Base-by-base conservation (phyloP, 1,140 invertebrate genomes). In the Sesamia nonagrioides region DNA sequence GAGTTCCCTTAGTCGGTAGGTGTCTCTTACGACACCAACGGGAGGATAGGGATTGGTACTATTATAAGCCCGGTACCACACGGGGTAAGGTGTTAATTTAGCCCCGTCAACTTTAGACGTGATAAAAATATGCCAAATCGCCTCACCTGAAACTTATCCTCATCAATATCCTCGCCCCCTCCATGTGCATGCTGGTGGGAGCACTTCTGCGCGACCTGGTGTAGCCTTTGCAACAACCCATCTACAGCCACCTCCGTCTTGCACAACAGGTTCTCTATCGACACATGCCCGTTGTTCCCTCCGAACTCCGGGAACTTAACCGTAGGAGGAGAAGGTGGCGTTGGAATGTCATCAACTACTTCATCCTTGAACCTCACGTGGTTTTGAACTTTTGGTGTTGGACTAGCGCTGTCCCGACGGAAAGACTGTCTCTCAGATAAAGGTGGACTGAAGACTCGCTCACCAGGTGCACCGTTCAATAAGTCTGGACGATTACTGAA, bases 151-250 rank as follows among this genome's bases (percentile, higher is more conserved):
- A 97, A 97, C 84, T 97, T 97, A 37, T 96, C 95, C 89, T 97
- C 97, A 84, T 97, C 97, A 82, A 97, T 97, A 73, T 96, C 96
- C 54, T 95, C 95, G 0, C 97, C 97, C 0, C 97, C 97, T 0
- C 97, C 97, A 33, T 96, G 96, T 0, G 96, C 94, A 84, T 97
- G 97, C 9, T 97, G 96, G 27, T 96, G 96, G 9, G 96, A 96
- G 82, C 97, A 97, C 77, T 96, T 96, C 61, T 96, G 96, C 0
- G 96, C 96, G 33, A 97, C 96, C 83, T 97, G 96, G 80, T 97
- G 97, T 75, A 97, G 87, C 72, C 96, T 92, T 63, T 96, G 95
- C 52, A 97, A 89, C 27, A 97, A 89, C 2, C 96, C 96, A 4
- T 96, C 95, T 82, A 97, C 96, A 4, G 96, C 96, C 8, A 96